These are phyloP conservation scores for Actenoides lindsayi DNA, from an alignment of 2,113 vertebrate species.

Conservation along the genomic window DNA sequence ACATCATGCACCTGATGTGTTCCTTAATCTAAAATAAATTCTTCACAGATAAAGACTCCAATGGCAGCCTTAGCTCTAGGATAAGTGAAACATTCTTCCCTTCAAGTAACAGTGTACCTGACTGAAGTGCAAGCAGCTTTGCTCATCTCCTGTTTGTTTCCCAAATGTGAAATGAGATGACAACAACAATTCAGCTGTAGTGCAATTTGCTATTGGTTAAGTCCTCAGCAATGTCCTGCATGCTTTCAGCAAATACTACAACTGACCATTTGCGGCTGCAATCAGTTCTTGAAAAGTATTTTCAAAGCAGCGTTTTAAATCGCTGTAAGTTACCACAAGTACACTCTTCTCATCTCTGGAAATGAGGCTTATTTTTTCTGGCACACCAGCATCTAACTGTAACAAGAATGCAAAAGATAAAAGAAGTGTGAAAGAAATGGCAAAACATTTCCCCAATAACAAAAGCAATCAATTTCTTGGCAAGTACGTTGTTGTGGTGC, in stretches of 20 bases:
- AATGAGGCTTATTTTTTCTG: conserved; percentile 98
- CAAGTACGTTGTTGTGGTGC: background rate
- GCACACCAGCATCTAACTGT: conserved; percentile 96
- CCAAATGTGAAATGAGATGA: conserved; percentile 81
- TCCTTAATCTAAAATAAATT: conserved; percentile 90
- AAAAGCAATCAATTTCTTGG: conserved; percentile 63
- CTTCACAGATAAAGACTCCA: conserved; percentile 83
- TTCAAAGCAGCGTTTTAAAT: conserved; percentile 99
- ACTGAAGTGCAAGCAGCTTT: conserved; percentile 88
- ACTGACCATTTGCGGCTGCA: conserved; percentile 91
- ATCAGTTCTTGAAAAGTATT: conserved; percentile 99
- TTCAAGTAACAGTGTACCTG: conserved; percentile 97
- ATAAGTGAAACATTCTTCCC: conserved; percentile 89
- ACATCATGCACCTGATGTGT: conserved; percentile 84
- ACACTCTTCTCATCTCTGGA: conserved; percentile 99
- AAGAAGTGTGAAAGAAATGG: conserved; percentile 44
- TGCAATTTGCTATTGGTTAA: conserved; percentile 90
- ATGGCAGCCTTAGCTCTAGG: conserved; percentile 84
- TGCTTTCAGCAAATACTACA: conserved; percentile 90
- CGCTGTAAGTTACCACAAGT: conserved; percentile 98
- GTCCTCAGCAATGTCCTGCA: conserved; percentile 78
- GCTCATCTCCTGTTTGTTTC: conserved; percentile 79
- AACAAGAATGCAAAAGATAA: conserved; percentile 69
- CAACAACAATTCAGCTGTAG: conserved; percentile 86
- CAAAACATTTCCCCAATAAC: conserved; percentile 65